Evolutionary conservation across 2,797 vertebrate genomes (phyloP), one percentile per base, ranked within the genome.

Genomic region (Onychomys leucogaster): DNA sequence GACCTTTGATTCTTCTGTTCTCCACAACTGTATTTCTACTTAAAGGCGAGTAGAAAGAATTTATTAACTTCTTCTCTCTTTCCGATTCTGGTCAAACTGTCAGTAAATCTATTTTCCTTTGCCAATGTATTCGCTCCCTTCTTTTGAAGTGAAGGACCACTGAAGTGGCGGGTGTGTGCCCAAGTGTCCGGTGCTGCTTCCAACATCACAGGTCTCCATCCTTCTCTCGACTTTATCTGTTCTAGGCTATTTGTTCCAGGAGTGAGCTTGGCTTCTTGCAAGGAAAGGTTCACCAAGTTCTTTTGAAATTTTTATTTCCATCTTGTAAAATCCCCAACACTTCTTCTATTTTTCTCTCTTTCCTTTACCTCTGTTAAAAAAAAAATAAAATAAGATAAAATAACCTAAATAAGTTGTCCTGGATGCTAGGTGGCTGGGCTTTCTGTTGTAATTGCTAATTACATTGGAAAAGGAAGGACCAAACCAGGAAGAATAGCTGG

Each of bases 301-400:
- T 83, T 82, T 76, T 86, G n/a, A 81, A 71, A 43, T 43, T 69
- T 69, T 82, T 80, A 76, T 85, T 87, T 80, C 17, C 1, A 77
- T 29, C 52, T 55, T 93, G 29, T n/a, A 93, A 95, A 89, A 91
- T 34, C 25, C 6, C 84, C 34, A 46, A 2, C 34, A 4, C 34
- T 61, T 46, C 5, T 32, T 89, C 67, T 82, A 52, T 75, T 27
- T 80, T 80, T 14, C 3, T 89, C 9, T 82, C 21, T 91, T 73
- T 89, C n/a, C 17, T 11, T 92, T 92, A 73, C 65, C 21, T 75
- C 27, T 21, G 25, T 46, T n/a, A n/a, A 19, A n/a, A n/a, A 69
- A 17, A n/a, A 59, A 67, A 69, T 5, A 69, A n/a, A 17, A 71
- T 37, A 71, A 77, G 3, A 76, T 29, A 90, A 82, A 61, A 92